These are phyloP conservation scores for Eupithecia pulchellata DNA, from an alignment of 2,888 invertebrate genomes.

Conservation along the genomic window DNA sequence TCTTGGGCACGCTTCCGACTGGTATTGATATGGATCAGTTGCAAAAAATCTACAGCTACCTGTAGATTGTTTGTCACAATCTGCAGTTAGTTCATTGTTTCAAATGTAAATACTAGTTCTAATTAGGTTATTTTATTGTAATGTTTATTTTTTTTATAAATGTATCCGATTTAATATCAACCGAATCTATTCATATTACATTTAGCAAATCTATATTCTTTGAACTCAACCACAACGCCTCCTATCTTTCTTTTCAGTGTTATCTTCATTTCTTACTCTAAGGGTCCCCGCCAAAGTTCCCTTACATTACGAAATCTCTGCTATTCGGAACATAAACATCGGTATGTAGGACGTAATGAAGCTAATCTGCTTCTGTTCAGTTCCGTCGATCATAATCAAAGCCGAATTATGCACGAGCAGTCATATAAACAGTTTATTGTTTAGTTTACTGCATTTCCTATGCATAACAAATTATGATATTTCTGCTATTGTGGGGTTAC, in stretches of 20 bases:
- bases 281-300: constrained; percentile 40
- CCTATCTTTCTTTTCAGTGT: not conserved
- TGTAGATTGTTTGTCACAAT: too few relatives aligned
- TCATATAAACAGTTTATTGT: constrained; percentile 39
- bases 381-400: constrained; percentile 60
- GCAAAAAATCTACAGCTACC: too few relatives aligned
- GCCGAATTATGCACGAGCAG: constrained; percentile 47
- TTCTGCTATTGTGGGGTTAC: not conserved
- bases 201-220: not conserved
- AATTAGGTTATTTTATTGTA: too few relatives aligned
- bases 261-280: constrained; percentile 10
- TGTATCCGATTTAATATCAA: too few relatives aligned
- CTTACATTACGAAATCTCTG: constrained; percentile 59
- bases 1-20: too few relatives aligned
- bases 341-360: constrained; percentile 68
- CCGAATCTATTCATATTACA: not conserved
- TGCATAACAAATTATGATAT: constrained; percentile 6
- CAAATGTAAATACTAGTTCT: too few relatives aligned
- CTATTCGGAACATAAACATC: constrained; percentile 71
- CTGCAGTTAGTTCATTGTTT: too few relatives aligned
- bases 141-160: too few relatives aligned
- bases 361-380: constrained; percentile 53
- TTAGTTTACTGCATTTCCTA: constrained; percentile 26
- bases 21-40: too few relatives aligned
- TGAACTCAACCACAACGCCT: not conserved